phyloP scores from a whole-genome alignment of 2,888 invertebrate genomes.

The Drymonia ruficornis region DNA sequence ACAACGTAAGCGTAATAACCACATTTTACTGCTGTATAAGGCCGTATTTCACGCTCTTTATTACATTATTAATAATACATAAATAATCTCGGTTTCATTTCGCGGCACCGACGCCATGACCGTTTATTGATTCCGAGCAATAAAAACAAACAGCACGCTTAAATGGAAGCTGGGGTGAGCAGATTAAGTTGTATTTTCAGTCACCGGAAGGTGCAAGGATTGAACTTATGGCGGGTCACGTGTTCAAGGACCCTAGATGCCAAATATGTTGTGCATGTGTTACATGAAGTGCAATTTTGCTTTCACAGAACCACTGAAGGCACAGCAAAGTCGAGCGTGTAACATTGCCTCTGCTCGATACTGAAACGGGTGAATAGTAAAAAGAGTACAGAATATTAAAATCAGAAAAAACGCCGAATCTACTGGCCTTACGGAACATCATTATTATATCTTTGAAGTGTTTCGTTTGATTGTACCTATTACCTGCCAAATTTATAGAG shows the following conservation, averaged over 20 bases:
- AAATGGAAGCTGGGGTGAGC: constrained; percentile 59
- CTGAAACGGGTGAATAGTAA: too few species aligned
- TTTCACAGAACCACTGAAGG: too few species aligned
- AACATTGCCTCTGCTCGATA: too few species aligned
- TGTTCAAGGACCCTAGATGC: not conserved
- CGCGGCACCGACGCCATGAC: constrained; percentile 33
- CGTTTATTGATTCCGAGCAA: constrained; percentile 59
- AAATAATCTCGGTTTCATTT: constrained; percentile 36
- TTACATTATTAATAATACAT: constrained; percentile 13
- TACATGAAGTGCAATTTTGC: too few species aligned
- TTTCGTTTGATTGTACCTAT: too few species aligned
- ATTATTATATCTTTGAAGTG: too few species aligned
- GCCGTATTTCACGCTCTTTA: not conserved
- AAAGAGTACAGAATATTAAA: too few species aligned
- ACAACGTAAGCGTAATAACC: not conserved
- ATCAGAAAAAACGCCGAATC: too few species aligned
- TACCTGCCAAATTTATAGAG: too few species aligned
- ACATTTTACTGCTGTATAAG: not conserved
- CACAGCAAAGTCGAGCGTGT: too few species aligned
- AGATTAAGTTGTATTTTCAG: constrained; percentile 63
- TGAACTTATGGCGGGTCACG: constrained; percentile 17
- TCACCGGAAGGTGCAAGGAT: constrained; percentile 15
- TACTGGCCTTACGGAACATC: too few species aligned
- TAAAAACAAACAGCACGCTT: constrained; percentile 58
- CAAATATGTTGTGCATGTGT: too few species aligned